Percentiles rank a stretch among this genome's conserved stretches.
Evolutionary conservation across 1,140 invertebrate species (phyloP).

Genomic region (Euschistus heros): DNA sequence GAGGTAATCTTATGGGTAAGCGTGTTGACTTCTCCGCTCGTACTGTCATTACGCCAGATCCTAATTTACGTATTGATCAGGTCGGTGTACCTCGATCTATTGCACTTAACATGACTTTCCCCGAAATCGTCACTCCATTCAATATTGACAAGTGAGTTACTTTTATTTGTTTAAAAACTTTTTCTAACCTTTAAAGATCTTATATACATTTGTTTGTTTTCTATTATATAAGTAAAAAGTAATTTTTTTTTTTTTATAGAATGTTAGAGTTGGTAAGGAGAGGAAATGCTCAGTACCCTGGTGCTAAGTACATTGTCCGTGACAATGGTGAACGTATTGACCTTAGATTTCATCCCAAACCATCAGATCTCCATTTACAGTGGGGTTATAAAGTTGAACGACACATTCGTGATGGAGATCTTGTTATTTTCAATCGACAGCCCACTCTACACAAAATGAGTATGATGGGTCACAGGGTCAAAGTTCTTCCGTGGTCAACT

Average conservation of each 20-base stretch:
- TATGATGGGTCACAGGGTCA: conserved; percentile 99
- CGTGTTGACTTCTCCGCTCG: conserved; percentile 98
- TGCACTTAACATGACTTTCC: conserved; percentile 98
- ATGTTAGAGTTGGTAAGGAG: conserved; percentile 93
- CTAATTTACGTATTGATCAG: conserved; percentile 95
- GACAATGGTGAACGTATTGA: conserved; percentile 99
- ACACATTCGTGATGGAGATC: conserved; percentile 95
- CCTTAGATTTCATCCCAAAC: conserved; percentile 94
- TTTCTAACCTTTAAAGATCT: not conserved
- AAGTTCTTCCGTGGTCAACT: conserved; percentile 95
- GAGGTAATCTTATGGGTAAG: conserved; percentile 99
- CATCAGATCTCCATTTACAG: conserved; percentile 95
- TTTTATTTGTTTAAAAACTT: conserved; percentile 4
- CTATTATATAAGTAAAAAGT: no score
- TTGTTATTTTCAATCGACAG: conserved; percentile 99
- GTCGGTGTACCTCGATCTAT: conserved; percentile 97
- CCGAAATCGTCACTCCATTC: conserved; percentile 98
- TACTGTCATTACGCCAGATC: conserved; percentile 99
- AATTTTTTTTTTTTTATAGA: conserved; percentile 40
- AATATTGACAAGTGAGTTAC: conserved; percentile 78
- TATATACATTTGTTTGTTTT: no score
- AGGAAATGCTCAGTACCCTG: conserved; percentile 97
- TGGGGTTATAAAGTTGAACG: conserved; percentile 97
- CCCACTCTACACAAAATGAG: conserved; percentile 99
- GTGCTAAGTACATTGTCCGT: conserved; percentile 97